Evolutionary conservation across 2,797 vertebrate species (phyloP), one percentile per base, ranked within the genome.

Genomic region (Ctenosaura bakeri): DNA sequence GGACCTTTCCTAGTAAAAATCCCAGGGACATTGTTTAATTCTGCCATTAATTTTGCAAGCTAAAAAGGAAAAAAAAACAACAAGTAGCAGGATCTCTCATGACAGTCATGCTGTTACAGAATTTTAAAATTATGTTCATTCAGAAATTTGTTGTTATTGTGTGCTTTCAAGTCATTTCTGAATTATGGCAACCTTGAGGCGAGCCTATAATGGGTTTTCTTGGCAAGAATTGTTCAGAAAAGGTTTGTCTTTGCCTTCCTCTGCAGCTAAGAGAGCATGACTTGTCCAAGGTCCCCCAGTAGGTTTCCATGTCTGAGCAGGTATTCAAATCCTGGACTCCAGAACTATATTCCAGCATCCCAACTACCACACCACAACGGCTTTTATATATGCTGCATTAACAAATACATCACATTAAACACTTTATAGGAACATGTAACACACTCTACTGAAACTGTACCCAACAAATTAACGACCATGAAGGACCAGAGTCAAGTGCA

Each of bases 11-110:
- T 96, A 10, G 97, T 97, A 89, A 98, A 96, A 32, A 98, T 95
- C 84, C 98, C 98, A 35, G 98, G 98, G 24, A 99, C 97, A 93
- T 97, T 98, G 93, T 98, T 98, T 93, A 99, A 95, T 94, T 99
- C 99, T 3, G 99, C 97, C 98, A 99, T 99, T 77, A 99, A 97
- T 93, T 99, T 99, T 90, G 99, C 98, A 92, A 99, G 98, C 99
- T 99, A 71, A 84, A 69, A 88, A 89, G 89, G 90, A 56, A 86
- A 77, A 86, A 77, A 89, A 38, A 86, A 56, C 93, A 90, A 88
- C 87, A 88, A 59, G 26, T 91, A 87, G 69, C 3, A 91, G 20
- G 90, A 66, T 69, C 32, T 59, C 24, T 94, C 94, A 90, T 89
- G 18, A 64, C 71, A 71, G 92, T 93, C 83, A 38, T 85, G 54